Evolutionary conservation across 2,113 vertebrate genomes (phyloP), one percentile per base, ranked within the genome.

Genomic region (Condylura cristata): DNA sequence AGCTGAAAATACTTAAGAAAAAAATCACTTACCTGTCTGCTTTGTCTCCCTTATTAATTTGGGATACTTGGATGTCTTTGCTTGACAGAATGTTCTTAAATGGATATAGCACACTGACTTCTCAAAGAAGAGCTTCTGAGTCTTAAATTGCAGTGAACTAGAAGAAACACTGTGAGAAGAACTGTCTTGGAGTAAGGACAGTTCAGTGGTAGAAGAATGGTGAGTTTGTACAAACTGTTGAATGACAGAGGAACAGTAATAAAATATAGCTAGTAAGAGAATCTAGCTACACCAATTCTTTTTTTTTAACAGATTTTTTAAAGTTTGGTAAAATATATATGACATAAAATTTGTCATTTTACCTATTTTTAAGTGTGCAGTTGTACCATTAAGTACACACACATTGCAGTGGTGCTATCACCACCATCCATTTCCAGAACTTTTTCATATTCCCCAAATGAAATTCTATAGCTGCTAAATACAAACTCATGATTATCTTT

Each of bases 11-110:
- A 90, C 48, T 83, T 78, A 30, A 8, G 41, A 53, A 92, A 89
- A 26, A 26, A 34, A n/a, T 94, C 82, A 94, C 48, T 90, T 74
- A 92, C 46, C 6, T 46, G 22, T 18, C 51, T 79, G 60, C 37
- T 94, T 91, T 92, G 81, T 46, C 10, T 86, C 61, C 17, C 60
- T 92, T 90, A 83, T 53, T 86, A 92, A 86, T 80, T 51, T 90
- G 44, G 37, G 86, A 86, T 75, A 74, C 46, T 61, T 8, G 2
- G 48, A 71, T 63, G 32, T 48, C 34, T 94, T 82, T 92, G 61
- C 76, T 92, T 86, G 65, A 90, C 58, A 82, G 46, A 70, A 87
- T 86, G n/a, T 44, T 92, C 53, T 82, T 89, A 63, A 95, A 68
- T 56, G 22, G 44, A 89, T 51, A 86, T 41, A 76, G 84, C 72